These are phyloP conservation scores for Phasianus colchicus DNA, from an alignment of 2,113 vertebrate genomes.

Conservation along the genomic window DNA sequence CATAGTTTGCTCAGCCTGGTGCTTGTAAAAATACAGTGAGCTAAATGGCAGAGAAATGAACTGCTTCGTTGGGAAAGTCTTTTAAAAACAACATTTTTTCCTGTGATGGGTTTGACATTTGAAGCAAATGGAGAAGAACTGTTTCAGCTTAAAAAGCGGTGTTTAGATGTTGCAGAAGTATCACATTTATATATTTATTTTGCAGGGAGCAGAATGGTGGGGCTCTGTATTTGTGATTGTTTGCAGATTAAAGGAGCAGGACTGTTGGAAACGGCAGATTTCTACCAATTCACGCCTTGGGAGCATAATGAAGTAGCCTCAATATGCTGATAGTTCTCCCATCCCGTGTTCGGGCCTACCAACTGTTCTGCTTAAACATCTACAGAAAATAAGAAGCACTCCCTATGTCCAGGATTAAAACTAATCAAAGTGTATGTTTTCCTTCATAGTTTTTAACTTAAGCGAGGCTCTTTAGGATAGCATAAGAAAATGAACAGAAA, in stretches of 20 bases:
- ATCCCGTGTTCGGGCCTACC: not conserved
- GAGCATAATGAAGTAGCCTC: not conserved
- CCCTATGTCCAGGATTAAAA: not conserved
- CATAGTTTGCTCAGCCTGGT: constrained; percentile 84
- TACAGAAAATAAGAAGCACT: not conserved
- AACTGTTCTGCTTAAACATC: not conserved
- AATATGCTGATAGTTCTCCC: not conserved
- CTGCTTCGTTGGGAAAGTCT: constrained; percentile 69
- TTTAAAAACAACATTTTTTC: constrained; percentile 76
- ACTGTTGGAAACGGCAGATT: not conserved
- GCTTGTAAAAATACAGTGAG: constrained; percentile 78
- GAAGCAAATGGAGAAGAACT: constrained; percentile 67
- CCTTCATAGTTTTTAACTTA: not conserved
- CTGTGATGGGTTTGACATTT: constrained; percentile 70
- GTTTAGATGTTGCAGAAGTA: constrained; percentile 56
- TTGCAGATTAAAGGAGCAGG: not conserved
- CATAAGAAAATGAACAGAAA: not conserved
- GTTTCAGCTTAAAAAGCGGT: constrained; percentile 70
- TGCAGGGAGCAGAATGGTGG: not conserved
- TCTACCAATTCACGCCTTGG: not conserved
- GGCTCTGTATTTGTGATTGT: constrained; percentile 16
- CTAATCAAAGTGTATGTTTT: not conserved
- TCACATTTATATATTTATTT: constrained; percentile 63
- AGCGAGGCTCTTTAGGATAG: not conserved
- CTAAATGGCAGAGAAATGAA: constrained; percentile 72